phyloP scores from a whole-genome alignment of 2,113 vertebrate genomes.

The Datnioides undecimradiatus region DNA sequence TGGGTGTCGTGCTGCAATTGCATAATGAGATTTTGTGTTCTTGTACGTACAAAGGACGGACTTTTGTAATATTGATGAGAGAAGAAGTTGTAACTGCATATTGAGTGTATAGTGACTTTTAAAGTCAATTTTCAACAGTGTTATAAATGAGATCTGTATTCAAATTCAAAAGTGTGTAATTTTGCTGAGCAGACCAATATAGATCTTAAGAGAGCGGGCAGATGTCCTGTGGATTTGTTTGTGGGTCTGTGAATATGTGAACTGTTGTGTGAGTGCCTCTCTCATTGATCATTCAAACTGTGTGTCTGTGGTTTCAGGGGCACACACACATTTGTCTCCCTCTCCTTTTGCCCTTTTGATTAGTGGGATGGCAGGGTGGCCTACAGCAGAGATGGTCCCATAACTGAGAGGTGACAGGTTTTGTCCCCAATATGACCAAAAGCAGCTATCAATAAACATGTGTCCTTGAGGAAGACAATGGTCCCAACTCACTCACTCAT shows the following conservation, averaged over 20 bases:
- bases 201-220: not conserved
- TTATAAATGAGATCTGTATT: slow-evolving; percentile 11
- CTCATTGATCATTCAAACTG: slow-evolving; percentile 8
- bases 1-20: slow-evolving; percentile 29
- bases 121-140: not conserved
- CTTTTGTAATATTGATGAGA: not conserved
- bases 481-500: not conserved
- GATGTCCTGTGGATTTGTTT: not conserved
- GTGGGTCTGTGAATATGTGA: not conserved
- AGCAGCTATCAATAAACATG: slow-evolving; percentile 8
- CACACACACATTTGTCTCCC: not conserved
- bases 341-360: slow-evolving; percentile 18
- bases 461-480: slow-evolving; percentile 20
- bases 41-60: not conserved
- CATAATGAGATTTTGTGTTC: slow-evolving; percentile 12
- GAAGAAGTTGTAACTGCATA: not conserved
- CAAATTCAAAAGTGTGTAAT: not conserved
- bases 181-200: slow-evolving; percentile 4
- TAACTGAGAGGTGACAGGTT: slow-evolving; percentile 23
- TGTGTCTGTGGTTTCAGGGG: not conserved
- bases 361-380: not conserved
- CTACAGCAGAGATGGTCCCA: not conserved
- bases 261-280: not conserved
- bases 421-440: not conserved
- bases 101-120: not conserved